A percentile compares a stretch with the other conserved stretches of the same genome.
Conservation (phyloP, 2,888 invertebrate species). For the Encarsia formosa region DNA sequence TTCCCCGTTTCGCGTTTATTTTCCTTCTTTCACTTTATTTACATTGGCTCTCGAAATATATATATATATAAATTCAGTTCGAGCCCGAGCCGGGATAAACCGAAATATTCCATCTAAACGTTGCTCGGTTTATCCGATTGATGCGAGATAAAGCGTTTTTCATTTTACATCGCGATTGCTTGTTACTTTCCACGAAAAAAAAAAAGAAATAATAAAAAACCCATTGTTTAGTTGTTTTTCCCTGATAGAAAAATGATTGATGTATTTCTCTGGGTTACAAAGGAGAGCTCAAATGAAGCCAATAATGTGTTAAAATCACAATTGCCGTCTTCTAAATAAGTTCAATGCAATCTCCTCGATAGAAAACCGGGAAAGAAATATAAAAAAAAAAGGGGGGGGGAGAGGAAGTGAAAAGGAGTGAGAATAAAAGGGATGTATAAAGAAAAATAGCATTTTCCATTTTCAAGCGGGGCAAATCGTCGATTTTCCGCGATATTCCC, state of each 20-base stretch:
- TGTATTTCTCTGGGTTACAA: too few species aligned
- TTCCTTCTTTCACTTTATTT: neutral
- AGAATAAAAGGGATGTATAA: neutral
- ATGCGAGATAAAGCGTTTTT: too few species aligned
- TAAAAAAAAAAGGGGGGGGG: neutral
- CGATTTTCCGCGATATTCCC: slow-evolving; percentile 31
- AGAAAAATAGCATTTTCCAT: slow-evolving; percentile 4
- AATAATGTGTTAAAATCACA: slow-evolving; percentile 7
- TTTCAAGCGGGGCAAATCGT: slow-evolving; percentile 21
- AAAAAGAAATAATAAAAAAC: too few species aligned
- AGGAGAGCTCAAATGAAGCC: slow-evolving; percentile 10
- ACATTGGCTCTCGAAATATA: too few species aligned
- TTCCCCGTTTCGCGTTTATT: neutral
- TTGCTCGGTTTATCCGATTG: too few species aligned
- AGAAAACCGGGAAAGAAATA: neutral
- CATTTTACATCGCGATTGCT: too few species aligned
- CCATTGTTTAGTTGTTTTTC: too few species aligned
- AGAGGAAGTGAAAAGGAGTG: neutral
- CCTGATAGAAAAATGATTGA: too few species aligned
- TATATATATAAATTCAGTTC: too few species aligned
- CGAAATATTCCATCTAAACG: too few species aligned
- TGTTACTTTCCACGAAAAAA: too few species aligned
- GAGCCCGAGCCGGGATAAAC: too few species aligned
- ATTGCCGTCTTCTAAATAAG: slow-evolving; percentile 10
- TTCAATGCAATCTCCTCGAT: slow-evolving; percentile 4